phyloP scores from a whole-genome alignment of 2,888 invertebrate species.

The Pterostichus madidus region DNA sequence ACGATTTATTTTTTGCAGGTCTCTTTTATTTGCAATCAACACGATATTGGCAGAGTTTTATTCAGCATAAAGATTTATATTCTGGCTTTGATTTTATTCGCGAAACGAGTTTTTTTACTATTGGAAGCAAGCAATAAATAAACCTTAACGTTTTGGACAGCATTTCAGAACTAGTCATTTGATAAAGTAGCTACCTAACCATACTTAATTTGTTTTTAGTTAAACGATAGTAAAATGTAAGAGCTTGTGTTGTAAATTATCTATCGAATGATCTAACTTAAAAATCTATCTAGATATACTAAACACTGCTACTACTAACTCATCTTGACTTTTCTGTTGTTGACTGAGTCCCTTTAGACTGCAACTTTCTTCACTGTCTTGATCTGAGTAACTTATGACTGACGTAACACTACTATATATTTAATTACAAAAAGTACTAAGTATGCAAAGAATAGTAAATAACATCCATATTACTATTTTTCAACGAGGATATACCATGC shows the following conservation, averaged over 20 bases:
- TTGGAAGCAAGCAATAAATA: constrained; percentile 45
- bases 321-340: too few species aligned
- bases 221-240: constrained; percentile 22
- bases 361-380: too few species aligned
- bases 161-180: constrained; percentile 14
- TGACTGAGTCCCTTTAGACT: too few species aligned
- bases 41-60: constrained; percentile 36
- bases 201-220: neutral
- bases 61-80: constrained; percentile 35
- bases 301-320: too few species aligned
- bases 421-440: too few species aligned
- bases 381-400: too few species aligned
- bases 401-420: too few species aligned
- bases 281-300: too few species aligned
- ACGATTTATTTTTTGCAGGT: constrained; percentile 28
- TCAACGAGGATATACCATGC: too few species aligned
- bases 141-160: constrained; percentile 37
- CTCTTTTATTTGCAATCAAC: constrained; percentile 53
- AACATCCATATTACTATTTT: too few species aligned
- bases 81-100: constrained; percentile 40
- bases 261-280: neutral
- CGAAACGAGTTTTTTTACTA: constrained; percentile 38
- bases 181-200: constrained; percentile 1
- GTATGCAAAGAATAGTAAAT: too few species aligned
- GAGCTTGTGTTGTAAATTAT: neutral